Evolutionary conservation across 1,140 invertebrate species (phyloP), one percentile per base, ranked within the genome.

Genomic region (Watersipora subatra): DNA sequence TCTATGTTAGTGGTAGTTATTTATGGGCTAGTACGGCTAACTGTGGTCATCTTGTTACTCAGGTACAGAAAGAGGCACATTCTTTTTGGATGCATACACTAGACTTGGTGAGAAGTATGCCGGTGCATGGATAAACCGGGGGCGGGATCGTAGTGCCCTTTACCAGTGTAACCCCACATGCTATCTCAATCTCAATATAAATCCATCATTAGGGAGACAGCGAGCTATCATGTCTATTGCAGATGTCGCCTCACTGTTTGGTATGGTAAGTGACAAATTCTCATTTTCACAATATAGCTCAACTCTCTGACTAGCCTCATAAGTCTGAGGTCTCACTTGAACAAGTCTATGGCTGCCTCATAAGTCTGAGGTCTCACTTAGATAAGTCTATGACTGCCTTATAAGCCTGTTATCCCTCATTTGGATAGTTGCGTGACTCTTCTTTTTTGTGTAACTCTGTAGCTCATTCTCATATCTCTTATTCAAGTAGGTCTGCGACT

Each of bases 141-240:
- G 61, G 70, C 68, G 0, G 67, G 76, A 74, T 57, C 84, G 83
- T 65, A 90, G 89, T 73, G 81, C 83, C 70, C 61, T 86, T 0
- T 75, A 81, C 0, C 75, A 81, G 3, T 83, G 83, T 0, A 84
- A 82, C 66, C 91, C 92, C 1, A 77, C 93, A 7, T 85, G 87
- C 19, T 87, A 89, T 7, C 75, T 95, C 0, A 86, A 92, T 62
- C 89, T 93, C 66, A 92, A 91, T 77, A 91, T 94, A 71, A 81
- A 84, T 68, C 80, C 85, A 20, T 78, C 82, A 7, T 28, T 72
- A 1, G 78, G 82, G 1, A 84, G 84, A 2, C 84, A 84, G 73
- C 87, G 87, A 1, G 86, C 87, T 0, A 79, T 92, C 22, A 78
- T 96, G 20, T 84, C 84, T 1, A 89, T 91, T 70, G 81, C 84